Base-by-base conservation (phyloP, 2,888 invertebrate genomes). In the Melangyna quadrimaculata region DNA sequence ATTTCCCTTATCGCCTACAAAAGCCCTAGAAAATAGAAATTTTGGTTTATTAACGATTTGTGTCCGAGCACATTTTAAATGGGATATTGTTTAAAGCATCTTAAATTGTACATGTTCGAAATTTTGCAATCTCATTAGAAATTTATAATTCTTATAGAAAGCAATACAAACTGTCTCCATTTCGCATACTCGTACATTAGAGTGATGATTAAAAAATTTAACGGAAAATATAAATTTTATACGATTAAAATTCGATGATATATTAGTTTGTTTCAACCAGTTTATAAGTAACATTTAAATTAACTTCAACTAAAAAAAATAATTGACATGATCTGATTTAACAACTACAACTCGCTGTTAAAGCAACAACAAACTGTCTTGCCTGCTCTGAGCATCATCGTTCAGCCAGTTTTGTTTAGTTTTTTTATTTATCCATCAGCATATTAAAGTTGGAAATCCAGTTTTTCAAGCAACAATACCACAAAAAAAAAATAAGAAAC, bases 251-350 rank as follows among this genome's bases (percentile, higher is more conserved):
- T 29, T 6, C 12, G 17, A 32, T 55, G 10, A 55, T 32, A n/a
- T 57, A 35, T 35, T 2, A 43, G 9, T 57, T 19, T 19, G 8
- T 35, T 43, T 27, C 10, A 17, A 65, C n/a, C 40, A n/a, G 32
- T 67, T 51, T 12, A n/a, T n/a, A 35, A 51, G 10, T 53, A 17
- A 35, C 37, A 53, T 53, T 69, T 51, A 69, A 53, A 53, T 69
- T 53, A 22, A 53, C 53, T 69, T n/a, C 53, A 37, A 35, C 35
- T 24, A 53, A 53, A 67, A 0, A 19, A 67, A 48, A 48, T 67
- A 45, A 61, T 61, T 61, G 61, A 40, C 40, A 40, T 40, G 59
- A 14, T 37, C 59, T 32, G 59, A 32, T 59, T 59, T 37, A 27
- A 45, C 63, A 29, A 45, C 27, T 61, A 12, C 27, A 27, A n/a